A percentile compares a stretch with the other conserved stretches of the same genome.
Evolutionary conservation across 2,113 vertebrate species (phyloP).

Genomic region (Anolis carolinensis): DNA sequence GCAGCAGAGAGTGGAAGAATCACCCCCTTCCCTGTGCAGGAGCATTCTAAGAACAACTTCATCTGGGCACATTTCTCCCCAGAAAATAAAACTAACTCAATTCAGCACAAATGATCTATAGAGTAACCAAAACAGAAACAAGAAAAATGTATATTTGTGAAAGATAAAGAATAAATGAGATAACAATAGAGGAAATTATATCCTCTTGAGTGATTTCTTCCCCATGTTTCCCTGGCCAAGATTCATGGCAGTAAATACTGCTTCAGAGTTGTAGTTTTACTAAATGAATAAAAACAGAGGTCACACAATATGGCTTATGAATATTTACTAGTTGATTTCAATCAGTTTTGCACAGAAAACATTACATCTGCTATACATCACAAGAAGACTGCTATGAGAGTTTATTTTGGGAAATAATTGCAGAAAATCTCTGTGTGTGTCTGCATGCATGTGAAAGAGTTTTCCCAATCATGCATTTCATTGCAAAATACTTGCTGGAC

Average conservation of each 20-base stretch:
- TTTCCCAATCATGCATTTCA: not conserved
- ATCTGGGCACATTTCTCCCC: not conserved
- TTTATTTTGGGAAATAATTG: not conserved
- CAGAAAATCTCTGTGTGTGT: not conserved
- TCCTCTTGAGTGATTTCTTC: not conserved
- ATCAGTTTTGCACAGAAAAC: not conserved
- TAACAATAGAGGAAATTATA: not conserved
- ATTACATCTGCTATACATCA: not conserved
- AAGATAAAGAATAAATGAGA: not conserved
- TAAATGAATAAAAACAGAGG: not conserved
- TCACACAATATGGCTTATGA: not conserved
- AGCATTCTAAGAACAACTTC: not conserved
- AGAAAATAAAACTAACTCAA: not conserved
- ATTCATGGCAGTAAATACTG: not conserved
- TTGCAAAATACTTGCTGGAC: not conserved
- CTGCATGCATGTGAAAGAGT: too few species aligned
- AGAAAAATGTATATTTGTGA: not conserved
- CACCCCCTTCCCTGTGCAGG: not conserved
- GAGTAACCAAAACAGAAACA: not conserved
- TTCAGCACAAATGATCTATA: not conserved
- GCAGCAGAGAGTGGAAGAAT: not conserved
- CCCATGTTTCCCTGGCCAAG: not conserved
- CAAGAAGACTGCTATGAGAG: not conserved
- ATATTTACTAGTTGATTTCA: not conserved
- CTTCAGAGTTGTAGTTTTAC: not conserved